Conservation (phyloP, 1,140 invertebrate genomes). For the Lineus longissimus region DNA sequence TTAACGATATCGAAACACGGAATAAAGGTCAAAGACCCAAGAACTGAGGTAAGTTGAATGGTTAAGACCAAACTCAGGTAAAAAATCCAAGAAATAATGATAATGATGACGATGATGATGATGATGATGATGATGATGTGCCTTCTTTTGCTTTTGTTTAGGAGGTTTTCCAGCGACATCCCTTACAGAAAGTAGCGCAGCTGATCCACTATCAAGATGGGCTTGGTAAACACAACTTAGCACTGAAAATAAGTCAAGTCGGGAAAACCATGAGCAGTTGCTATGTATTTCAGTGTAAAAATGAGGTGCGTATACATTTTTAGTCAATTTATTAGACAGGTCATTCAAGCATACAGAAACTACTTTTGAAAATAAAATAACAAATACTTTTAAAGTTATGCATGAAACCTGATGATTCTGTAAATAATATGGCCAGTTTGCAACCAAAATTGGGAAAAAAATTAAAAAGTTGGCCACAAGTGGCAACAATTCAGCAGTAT, state of each 20-base stretch:
- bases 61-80: too few species aligned
- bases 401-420: too few species aligned
- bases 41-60: slow-evolving; percentile 30
- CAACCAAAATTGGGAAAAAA: too few species aligned
- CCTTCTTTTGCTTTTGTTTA: slow-evolving; percentile 14
- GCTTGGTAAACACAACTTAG: slow-evolving; percentile 37
- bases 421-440: too few species aligned
- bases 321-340: too few species aligned
- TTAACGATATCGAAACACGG: slow-evolving; percentile 42
- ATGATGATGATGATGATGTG: background rate
- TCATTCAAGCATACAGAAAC: too few species aligned
- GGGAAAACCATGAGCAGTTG: slow-evolving; percentile 35
- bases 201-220: slow-evolving; percentile 45
- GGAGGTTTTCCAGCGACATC: slow-evolving; percentile 44
- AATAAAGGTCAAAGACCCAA: slow-evolving; percentile 38
- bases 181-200: slow-evolving; percentile 43
- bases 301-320: slow-evolving; percentile 28
- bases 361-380: too few species aligned
- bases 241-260: slow-evolving; percentile 41
- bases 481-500: too few species aligned
- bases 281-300: slow-evolving; percentile 44
- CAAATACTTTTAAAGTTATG: too few species aligned
- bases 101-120: too few species aligned
- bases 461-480: too few species aligned
- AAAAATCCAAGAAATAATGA: too few species aligned